A percentile compares a stretch with the other conserved stretches of the same genome.
phyloP scores from a whole-genome alignment of 2,113 vertebrate genomes.

The Falcunculus frontatus region DNA sequence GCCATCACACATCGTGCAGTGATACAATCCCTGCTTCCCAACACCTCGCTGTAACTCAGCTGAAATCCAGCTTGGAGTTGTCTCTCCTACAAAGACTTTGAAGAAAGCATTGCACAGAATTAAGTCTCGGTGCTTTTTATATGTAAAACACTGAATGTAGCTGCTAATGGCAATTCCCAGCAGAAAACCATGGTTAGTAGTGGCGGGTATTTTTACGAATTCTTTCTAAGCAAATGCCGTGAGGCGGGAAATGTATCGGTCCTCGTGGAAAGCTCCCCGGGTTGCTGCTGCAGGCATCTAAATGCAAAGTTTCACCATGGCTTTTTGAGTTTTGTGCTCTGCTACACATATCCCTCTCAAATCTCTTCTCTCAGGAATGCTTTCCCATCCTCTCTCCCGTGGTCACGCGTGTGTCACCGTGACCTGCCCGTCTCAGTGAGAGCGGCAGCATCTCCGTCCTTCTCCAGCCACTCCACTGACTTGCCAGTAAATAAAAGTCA shows the following conservation, averaged over 20 bases:
- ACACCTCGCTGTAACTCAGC: neutral
- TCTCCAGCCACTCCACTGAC: neutral
- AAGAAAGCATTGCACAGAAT: neutral
- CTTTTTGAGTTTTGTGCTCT: neutral
- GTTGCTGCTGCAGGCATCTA: neutral
- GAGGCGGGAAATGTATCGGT: neutral
- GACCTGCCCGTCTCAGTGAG: neutral
- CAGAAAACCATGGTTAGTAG: constrained; percentile 4
- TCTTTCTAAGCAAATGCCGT: constrained; percentile 10
- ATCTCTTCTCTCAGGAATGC: neutral
- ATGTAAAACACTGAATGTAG: constrained; percentile 18
- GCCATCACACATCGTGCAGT: rapidly evolving
- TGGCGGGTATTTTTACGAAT: constrained; percentile 2
- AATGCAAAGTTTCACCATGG: neutral
- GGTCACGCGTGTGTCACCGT: neutral
- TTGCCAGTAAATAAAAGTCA: neutral
- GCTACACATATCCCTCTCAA: neutral
- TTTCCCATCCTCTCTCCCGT: neutral
- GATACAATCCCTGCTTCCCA: neutral
- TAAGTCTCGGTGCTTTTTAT: neutral
- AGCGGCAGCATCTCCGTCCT: neutral
- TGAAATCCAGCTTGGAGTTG: neutral
- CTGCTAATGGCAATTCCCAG: constrained; percentile 51
- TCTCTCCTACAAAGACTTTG: neutral
- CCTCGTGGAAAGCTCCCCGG: neutral